phyloP scores from a whole-genome alignment of 2,888 invertebrate genomes.

The Labia minor region DNA sequence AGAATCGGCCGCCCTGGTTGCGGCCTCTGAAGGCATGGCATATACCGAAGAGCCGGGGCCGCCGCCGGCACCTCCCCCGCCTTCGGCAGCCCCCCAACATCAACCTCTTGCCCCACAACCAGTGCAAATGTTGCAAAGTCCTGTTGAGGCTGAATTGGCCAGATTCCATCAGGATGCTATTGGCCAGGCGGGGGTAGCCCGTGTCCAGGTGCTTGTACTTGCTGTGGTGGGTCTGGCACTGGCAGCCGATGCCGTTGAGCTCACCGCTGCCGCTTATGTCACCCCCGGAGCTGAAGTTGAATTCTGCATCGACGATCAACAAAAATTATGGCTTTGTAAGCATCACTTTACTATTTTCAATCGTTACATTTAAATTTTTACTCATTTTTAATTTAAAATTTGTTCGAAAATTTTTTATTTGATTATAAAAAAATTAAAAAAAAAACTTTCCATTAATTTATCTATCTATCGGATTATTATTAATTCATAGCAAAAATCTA shows the following conservation, averaged over 20 bases:
- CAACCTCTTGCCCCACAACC: neutral
- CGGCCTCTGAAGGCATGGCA: conserved; percentile 26
- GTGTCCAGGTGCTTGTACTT: conserved; percentile 54
- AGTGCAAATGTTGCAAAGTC: neutral
- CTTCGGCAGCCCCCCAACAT: conserved; percentile 18
- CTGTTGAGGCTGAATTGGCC: conserved; percentile 42
- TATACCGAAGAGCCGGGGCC: conserved; percentile 24
- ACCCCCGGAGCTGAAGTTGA: conserved; percentile 66
- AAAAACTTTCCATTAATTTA: too few relatives aligned
- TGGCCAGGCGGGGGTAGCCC: conserved; percentile 61
- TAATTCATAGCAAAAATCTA: too few relatives aligned
- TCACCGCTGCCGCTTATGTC: conserved; percentile 59
- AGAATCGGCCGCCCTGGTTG: conserved; percentile 25
- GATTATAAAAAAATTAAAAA: too few relatives aligned
- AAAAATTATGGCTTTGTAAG: conserved; percentile 64
- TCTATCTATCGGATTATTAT: too few relatives aligned
- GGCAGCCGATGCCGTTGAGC: conserved; percentile 56
- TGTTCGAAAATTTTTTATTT: too few relatives aligned
- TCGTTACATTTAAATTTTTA: too few relatives aligned
- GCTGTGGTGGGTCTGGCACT: conserved; percentile 54
- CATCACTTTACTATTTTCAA: too few relatives aligned
- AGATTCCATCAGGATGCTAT: conserved; percentile 70
- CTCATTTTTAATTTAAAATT: too few relatives aligned
- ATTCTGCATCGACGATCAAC: conserved; percentile 58
- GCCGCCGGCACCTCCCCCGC: conserved; percentile 16